phyloP scores from a whole-genome alignment of 1,140 invertebrate genomes.

The Papilio polyxenes region DNA sequence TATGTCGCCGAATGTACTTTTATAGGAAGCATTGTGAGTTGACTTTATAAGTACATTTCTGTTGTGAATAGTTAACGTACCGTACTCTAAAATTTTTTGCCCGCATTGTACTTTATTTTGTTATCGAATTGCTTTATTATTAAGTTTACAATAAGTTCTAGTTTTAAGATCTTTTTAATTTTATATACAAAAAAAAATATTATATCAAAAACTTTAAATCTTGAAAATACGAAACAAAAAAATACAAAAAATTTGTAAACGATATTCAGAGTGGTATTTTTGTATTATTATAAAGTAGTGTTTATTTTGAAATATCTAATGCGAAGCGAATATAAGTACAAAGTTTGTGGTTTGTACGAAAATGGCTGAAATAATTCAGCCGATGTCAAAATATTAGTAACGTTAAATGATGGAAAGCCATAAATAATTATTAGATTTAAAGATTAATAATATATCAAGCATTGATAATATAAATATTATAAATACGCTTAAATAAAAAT shows the following conservation, averaged over 20 bases:
- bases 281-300: conserved; percentile 65
- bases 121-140: conserved; percentile 54
- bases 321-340: conserved; percentile 71
- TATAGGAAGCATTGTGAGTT: conserved; percentile 1
- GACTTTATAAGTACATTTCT: conserved; percentile 37
- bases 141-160: conserved; percentile 59
- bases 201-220: conserved; percentile 27
- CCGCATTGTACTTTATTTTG: conserved; percentile 57
- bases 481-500: conserved; percentile 82
- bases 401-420: conserved; percentile 71
- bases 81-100: conserved; percentile 41
- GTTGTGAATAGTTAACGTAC: conserved; percentile 17
- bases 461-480: conserved; percentile 80
- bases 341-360: conserved; percentile 52
- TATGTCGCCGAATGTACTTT: conserved; percentile 1
- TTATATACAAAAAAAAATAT: conserved; percentile 49
- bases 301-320: conserved; percentile 69
- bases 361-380: neutral
- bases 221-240: conserved; percentile 51
- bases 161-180: conserved; percentile 52
- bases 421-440: conserved; percentile 76
- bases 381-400: conserved; percentile 48
- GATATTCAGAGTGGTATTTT: conserved; percentile 73
- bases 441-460: conserved; percentile 79
- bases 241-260: conserved; percentile 63